phyloP scores from a whole-genome alignment of 1,140 invertebrate genomes.

The Pseudomyrmex dendroicus region DNA sequence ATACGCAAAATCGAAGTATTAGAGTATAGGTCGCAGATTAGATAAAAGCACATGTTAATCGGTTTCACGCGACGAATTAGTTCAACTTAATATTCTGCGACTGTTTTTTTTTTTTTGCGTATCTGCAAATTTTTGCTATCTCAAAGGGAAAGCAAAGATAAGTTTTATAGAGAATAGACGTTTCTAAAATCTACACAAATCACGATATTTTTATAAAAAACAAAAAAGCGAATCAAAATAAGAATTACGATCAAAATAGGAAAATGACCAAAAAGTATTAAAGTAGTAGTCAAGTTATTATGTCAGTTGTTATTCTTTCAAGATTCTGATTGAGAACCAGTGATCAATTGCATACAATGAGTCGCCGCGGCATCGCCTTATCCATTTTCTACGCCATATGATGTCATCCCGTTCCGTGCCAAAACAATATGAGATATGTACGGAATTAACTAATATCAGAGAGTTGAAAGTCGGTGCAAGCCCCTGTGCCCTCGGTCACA shows the following conservation, averaged over 20 bases:
- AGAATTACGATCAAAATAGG: background rate
- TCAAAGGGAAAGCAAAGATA: background rate
- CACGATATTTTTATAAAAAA: too few species aligned
- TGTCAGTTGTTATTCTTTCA: background rate
- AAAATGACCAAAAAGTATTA: background rate
- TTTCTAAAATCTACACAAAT: background rate
- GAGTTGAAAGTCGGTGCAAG: slow-evolving; percentile 30
- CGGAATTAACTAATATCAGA: slow-evolving; percentile 52
- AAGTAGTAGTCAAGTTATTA: background rate
- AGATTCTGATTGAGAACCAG: slow-evolving; percentile 5
- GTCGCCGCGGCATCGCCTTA: background rate
- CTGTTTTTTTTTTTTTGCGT: too few species aligned
- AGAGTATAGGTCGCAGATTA: too few species aligned
- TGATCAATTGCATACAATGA: background rate
- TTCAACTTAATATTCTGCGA: too few species aligned
- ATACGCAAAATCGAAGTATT: too few species aligned
- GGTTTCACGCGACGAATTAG: too few species aligned
- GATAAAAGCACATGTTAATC: too few species aligned
- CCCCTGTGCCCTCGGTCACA: slow-evolving; percentile 10
- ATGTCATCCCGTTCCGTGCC: slow-evolving; percentile 62
- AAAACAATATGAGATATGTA: slow-evolving; percentile 54
- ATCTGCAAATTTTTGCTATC: background rate
- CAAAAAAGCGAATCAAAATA: too few species aligned
- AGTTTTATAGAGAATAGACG: background rate
- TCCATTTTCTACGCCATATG: slow-evolving; percentile 13